A percentile compares a stretch with the other conserved stretches of the same genome.
Conservation (phyloP, 2,888 invertebrate species). For the Hipparchia semele region DNA sequence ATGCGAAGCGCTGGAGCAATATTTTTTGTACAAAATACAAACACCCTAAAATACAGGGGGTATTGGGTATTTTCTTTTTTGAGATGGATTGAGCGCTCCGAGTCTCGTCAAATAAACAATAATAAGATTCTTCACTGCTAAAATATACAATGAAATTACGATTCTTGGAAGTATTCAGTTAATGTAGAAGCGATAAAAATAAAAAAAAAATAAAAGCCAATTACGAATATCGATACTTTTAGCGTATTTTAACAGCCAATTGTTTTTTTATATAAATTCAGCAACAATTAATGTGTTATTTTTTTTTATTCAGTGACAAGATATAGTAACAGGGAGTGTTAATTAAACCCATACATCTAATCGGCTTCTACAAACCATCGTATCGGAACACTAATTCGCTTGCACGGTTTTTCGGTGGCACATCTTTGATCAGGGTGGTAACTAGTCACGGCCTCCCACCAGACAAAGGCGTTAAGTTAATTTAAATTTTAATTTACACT, state of each 20-base stretch:
- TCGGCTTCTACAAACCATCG: no score
- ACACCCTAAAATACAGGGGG: background rate
- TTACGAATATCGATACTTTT: background rate
- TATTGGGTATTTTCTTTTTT: background rate
- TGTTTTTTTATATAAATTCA: background rate
- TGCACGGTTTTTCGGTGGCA: no score
- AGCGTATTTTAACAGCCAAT: background rate
- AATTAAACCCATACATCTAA: no score
- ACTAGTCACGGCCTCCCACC: no score
- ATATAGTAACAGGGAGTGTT: no score
- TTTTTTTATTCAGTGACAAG: no score
- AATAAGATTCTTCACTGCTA: background rate
- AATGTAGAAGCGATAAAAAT: background rate
- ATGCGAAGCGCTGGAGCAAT: background rate
- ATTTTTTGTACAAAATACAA: constrained; percentile 1
- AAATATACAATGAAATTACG: constrained; percentile 1
- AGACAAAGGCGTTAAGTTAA: no score
- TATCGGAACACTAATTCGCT: no score
- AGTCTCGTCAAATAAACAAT: constrained; percentile 1
- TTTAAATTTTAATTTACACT: no score
- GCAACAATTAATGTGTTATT: no score
- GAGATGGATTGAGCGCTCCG: background rate
- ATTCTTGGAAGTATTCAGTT: background rate
- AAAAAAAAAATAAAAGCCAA: no score
- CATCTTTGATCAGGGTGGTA: no score